These are phyloP conservation scores for Synanthedon tipuliformis DNA, from an alignment of 2,888 invertebrate species.

Conservation along the genomic window DNA sequence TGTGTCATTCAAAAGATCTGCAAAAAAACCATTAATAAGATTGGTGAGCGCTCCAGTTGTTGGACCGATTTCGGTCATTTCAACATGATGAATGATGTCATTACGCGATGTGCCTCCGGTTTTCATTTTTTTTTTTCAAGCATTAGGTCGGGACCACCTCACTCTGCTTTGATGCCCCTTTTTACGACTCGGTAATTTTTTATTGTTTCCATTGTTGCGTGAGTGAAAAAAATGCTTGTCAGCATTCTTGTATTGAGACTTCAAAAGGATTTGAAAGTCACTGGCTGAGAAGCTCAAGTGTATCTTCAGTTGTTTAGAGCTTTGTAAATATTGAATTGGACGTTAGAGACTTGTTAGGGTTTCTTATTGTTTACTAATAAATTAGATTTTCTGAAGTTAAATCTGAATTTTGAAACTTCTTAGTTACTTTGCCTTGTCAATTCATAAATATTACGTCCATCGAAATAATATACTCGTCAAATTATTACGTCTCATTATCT, in stretches of 20 bases:
- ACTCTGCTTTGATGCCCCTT: slow-evolving; percentile 29
- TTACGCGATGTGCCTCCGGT: slow-evolving; percentile 17
- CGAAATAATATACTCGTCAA: too few relatives aligned
- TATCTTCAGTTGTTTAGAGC: slow-evolving; percentile 4
- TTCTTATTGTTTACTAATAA: neutral
- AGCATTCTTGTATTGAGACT: slow-evolving; percentile 22
- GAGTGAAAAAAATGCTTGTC: slow-evolving; percentile 19
- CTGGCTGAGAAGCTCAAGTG: slow-evolving; percentile 1
- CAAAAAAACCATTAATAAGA: neutral
- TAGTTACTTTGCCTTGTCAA: too few relatives aligned
- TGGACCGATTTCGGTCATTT: slow-evolving; percentile 8
- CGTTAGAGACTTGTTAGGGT: neutral
- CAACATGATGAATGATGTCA: slow-evolving; percentile 36
- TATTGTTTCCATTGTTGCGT: slow-evolving; percentile 25
- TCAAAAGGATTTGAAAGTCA: slow-evolving; percentile 16
- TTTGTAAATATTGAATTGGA: slow-evolving; percentile 3
- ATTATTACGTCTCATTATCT: too few relatives aligned
- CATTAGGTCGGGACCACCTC: slow-evolving; percentile 29
- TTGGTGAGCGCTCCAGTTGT: neutral
- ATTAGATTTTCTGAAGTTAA: too few relatives aligned
- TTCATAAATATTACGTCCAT: too few relatives aligned
- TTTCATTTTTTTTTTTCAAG: slow-evolving; percentile 16
- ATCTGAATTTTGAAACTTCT: too few relatives aligned
- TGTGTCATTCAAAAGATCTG: neutral
- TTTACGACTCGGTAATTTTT: slow-evolving; percentile 41